Percentiles rank a stretch among this genome's conserved stretches.
These are phyloP conservation scores for Uromys caudimaculatus DNA, from an alignment of 2,797 vertebrate species.

Conservation along the genomic window DNA sequence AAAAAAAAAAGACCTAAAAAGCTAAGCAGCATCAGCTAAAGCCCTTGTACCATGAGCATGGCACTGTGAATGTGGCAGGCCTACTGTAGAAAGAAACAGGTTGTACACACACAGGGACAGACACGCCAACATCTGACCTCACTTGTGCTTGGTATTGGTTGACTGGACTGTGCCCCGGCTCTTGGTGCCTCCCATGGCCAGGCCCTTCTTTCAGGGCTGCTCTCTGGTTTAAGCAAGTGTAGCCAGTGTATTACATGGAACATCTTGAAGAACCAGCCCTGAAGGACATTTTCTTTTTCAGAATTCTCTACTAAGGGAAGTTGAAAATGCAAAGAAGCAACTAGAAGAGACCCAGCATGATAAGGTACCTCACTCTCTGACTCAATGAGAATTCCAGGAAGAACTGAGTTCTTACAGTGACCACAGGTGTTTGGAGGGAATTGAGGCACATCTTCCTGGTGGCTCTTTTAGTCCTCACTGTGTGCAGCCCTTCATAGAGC, in stretches of 20 bases:
- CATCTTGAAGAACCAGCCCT: neutral
- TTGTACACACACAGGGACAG: rapidly evolving
- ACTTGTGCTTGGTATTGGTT: rapidly evolving
- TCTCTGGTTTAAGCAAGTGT: rapidly evolving
- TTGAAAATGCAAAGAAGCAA: constrained; percentile 95
- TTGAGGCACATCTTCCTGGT: rapidly evolving
- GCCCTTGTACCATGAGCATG: neutral
- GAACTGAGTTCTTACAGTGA: rapidly evolving
- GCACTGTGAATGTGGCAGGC: neutral
- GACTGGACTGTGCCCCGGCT: rapidly evolving
- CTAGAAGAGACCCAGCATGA: constrained; percentile 98
- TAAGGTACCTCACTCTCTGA: constrained; percentile 89
- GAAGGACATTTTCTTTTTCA: constrained; percentile 80
- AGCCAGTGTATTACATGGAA: rapidly evolving
- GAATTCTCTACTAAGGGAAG: constrained; percentile 95
- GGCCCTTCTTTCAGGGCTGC: rapidly evolving
- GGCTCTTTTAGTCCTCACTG: rapidly evolving
- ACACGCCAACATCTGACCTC: neutral
- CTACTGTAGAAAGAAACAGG: neutral
- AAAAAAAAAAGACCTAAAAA: neutral
- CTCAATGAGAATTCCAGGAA: rapidly evolving
- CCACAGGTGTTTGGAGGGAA: rapidly evolving
- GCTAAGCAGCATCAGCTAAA: neutral
- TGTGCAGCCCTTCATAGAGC: rapidly evolving
- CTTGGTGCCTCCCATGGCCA: rapidly evolving